Base-by-base conservation (phyloP, 2,113 vertebrate species). In the Notothenia rossii region DNA sequence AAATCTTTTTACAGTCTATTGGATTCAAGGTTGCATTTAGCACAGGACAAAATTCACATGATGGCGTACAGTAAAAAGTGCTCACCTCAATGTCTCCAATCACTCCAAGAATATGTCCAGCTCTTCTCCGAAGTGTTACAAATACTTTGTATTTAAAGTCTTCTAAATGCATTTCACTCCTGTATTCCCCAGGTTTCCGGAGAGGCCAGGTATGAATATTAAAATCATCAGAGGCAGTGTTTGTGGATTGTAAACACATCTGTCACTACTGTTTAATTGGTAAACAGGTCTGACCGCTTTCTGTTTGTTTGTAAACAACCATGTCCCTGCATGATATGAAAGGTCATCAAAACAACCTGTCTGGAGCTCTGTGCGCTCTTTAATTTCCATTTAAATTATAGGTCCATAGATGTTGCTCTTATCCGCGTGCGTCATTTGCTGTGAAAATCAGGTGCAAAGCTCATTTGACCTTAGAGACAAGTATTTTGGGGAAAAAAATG, bases 191-290 rank as follows among this genome's bases (percentile, higher is more conserved):
- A 78, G 76, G 59, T 70, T 81, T 87, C 79, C 45, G 48, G n/a
- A 69, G 80, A 84, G 76, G 66, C 66, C 84, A 93, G 93, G 92
- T 92, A 91, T 94, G 90, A 93, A 93, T 94, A 92, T 93, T 92
- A 91, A 93, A 89, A 79, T 90, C 82, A 90, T 88, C 88, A 67
- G 84, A 66, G 78, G 81, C 83, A 2, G 72, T 88, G 91, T 93
- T 90, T 90, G 93, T 79, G 85, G 81, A 90, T 80, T 77, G 91
- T 91, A 93, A 94, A 94, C 91, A 94, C 93, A 94, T 93, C 93
- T 94, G 91, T 91, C 90, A 89, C 88, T 78, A 65, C 71, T 94
- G 91, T 93, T 91, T 93, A 90, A 87, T 87, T 86, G 91, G 91
- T 91, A 92, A 90, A 93, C 91, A 94, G 79, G 86, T 89, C 77